These are phyloP conservation scores for Parambassis ranga DNA, from an alignment of 2,797 vertebrate species.

Conservation along the genomic window DNA sequence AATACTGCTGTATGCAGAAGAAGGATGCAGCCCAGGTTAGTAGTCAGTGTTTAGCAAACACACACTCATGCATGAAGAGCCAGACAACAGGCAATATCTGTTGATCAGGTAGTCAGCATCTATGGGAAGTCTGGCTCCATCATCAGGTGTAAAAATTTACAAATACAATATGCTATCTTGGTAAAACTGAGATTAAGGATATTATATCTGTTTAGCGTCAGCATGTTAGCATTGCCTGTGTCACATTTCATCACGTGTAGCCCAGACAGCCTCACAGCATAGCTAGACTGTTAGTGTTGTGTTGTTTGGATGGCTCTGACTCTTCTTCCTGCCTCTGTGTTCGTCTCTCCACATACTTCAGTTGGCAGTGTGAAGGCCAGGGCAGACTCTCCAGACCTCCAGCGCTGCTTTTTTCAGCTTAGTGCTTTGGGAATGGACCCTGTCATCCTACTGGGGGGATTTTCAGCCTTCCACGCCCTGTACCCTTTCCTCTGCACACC, in stretches of 20 bases:
- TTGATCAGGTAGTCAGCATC: too few species aligned
- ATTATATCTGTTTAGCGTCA: background rate
- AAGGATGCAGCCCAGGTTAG: constrained; percentile 72
- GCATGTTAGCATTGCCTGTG: background rate
- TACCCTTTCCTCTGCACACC: constrained; percentile 66
- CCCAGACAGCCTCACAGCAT: background rate
- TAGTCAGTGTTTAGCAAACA: background rate
- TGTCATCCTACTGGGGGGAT: constrained; percentile 71
- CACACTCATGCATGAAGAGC: too few species aligned
- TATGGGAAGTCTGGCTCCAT: too few species aligned
- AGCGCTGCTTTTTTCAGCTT: constrained; percentile 75
- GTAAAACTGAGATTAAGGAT: background rate
- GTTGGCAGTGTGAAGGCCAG: constrained; percentile 66
- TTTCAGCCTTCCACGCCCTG: constrained; percentile 60
- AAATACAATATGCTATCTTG: too few species aligned
- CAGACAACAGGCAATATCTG: too few species aligned
- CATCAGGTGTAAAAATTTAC: too few species aligned
- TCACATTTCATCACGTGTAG: too few species aligned
- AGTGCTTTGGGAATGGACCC: constrained; percentile 75
- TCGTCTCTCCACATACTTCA: constrained; percentile 42
- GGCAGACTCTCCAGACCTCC: constrained; percentile 61
- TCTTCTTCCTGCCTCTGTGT: background rate
- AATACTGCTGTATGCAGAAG: constrained; percentile 73
- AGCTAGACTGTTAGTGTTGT: background rate
- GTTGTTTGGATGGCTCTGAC: background rate